Base-by-base conservation (phyloP, 2,888 invertebrate genomes). In the Agapostemon virescens region DNA sequence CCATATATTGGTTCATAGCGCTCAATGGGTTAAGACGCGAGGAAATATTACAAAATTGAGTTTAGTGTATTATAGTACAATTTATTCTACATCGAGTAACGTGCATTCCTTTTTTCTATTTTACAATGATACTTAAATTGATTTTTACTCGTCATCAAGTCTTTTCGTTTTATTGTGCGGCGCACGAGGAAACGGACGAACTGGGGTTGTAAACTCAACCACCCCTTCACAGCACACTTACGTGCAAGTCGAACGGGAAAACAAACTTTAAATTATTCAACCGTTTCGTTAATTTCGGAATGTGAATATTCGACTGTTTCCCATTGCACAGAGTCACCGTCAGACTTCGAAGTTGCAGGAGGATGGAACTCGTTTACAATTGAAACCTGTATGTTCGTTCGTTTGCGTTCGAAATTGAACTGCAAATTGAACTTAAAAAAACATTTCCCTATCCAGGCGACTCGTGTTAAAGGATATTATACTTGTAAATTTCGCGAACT, bases 251-350 rank as follows among this genome's bases (percentile, higher is more conserved):
- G 11, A 11, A 61, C 30, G 45, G 3, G 45, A 33, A 23, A 45
- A 61, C n/a, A 7, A 77, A 61, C 74, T 58, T 49, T 45, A 17
- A 67, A 67, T 61, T 13, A 67, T 33, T 40, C 45, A 17, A 4
- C 6, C 20, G n/a, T 40, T 36, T 45, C 17, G 4, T 52, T 36
- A 7, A 38, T 38, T 45, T 6, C 3, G 17, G 20, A 1, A 20
- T n/a, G n/a, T 38, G n/a, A 42, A 61, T 45, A 17, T 58, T 33
- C 30, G 17, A 58, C 58, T 17, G 58, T 9, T 58, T 7, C 5
- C 0, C 58, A 7, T 58, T 17, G 17, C 9, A 58, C 17, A 6
- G 17, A 15, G 30, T 30, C 30, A 15, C 4, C 13, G 52, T 13
- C 4, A 23, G 52, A 23, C 13, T 52, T 52, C 13, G 55, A 6